A percentile compares a stretch with the other conserved stretches of the same genome.
These are phyloP conservation scores for Zootermopsis nevadensis DNA, from an alignment of 2,888 invertebrate species.

Conservation along the genomic window DNA sequence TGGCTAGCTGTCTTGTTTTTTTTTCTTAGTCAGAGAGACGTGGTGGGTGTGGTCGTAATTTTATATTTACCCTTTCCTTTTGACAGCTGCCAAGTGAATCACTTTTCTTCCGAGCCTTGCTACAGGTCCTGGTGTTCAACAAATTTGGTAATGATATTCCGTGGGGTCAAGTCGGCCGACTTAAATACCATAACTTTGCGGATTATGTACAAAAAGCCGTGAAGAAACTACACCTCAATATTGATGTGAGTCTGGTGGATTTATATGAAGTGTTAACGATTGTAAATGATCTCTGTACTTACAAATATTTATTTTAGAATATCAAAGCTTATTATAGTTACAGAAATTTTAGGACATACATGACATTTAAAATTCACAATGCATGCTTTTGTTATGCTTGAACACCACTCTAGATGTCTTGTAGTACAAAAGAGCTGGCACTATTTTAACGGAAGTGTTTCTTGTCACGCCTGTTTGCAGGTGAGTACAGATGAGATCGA, in stretches of 20 bases:
- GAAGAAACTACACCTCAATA: conserved; percentile 69
- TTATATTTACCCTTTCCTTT: background rate
- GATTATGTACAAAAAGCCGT: conserved; percentile 79
- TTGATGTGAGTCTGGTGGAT: conserved; percentile 59
- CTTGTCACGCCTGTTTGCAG: conserved; percentile 48
- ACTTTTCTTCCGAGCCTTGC: conserved; percentile 80
- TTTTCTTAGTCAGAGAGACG: too few species aligned
- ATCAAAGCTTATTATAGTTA: background rate
- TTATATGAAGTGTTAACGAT: background rate
- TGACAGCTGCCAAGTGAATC: conserved; percentile 69
- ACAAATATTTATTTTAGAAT: background rate
- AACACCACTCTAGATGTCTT: background rate
- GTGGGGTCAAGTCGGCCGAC: conserved; percentile 71
- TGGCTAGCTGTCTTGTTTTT: background rate
- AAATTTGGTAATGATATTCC: conserved; percentile 61
- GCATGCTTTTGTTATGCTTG: background rate
- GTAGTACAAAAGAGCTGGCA: background rate
- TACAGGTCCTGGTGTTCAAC: conserved; percentile 72
- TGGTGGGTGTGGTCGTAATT: too few species aligned
- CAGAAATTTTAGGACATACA: background rate
- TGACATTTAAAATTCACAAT: background rate
- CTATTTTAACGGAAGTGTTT: background rate
- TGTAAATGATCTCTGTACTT: background rate
- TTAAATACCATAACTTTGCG: conserved; percentile 72
- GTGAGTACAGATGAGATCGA: conserved; percentile 63